Base-by-base conservation (phyloP, 2,888 invertebrate genomes). In the Hecatera dysodea region DNA sequence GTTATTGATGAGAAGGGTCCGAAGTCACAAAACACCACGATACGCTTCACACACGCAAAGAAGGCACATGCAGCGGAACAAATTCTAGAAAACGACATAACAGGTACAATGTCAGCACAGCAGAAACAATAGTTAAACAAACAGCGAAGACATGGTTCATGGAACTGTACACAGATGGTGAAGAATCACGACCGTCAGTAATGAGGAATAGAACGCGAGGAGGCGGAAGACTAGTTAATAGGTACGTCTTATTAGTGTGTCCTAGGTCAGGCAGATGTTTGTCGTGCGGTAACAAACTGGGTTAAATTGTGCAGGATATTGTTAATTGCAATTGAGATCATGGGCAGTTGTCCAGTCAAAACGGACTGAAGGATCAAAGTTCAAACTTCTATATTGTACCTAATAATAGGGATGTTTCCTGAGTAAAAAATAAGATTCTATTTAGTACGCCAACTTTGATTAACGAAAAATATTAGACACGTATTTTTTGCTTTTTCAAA, bases 201-300 rank as follows among this genome's bases (percentile, higher is more conserved):
- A 24, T 24, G 24, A 48, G 15, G 19, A 11, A 17, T 17, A 27
- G 17, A 29, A 29, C 19, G 8, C 27, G n/a, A 17, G 8, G 15
- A 24, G 24, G 24, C 15, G 15, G 24, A 61, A 22, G 22, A 9
- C 42, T 24, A 33, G 27, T 19, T 27, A 53, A 53, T 22, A 53
- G 24, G 42, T 71, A n/a, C n/a, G n/a, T 55, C 33, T 67, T 4
- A 52, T 50, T 27, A 53, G 44, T 27, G 48, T 62, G 46, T 76
- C 60, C 55, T 69, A 68, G 74, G 75, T 64, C 59, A 60, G 22
- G 60, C 78, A 78, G 77, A 72, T 77, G 77, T 63, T 72, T 6
- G 48, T 39, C 53, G 46, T 29, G 33, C 19, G 8, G 46, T 19
- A 44, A 5, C 22, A 46, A 68, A 50, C 62, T 61, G 29, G 50